A percentile compares a stretch with the other conserved stretches of the same genome.
Conservation (phyloP, 2,888 invertebrate genomes). For the Andrena minutula region DNA sequence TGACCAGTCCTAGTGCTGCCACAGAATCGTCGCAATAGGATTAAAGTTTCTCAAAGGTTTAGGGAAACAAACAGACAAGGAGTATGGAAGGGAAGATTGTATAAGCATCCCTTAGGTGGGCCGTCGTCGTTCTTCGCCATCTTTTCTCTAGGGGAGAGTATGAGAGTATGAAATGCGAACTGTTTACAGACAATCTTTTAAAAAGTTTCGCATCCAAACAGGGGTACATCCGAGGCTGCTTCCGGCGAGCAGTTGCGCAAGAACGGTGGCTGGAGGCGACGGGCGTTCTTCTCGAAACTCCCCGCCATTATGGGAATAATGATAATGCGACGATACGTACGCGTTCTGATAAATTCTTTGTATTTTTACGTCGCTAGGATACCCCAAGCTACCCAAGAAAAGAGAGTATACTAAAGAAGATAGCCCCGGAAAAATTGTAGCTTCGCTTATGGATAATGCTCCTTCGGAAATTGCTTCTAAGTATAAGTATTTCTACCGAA, state of each 20-base stretch:
- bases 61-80: conserved; percentile 33
- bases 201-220: conserved; percentile 74
- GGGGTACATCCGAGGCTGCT: conserved; percentile 28
- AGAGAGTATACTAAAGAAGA: background rate
- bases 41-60: conserved; percentile 27
- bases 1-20: background rate
- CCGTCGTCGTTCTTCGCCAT: conserved; percentile 1
- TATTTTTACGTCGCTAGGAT: background rate
- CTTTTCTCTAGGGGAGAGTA: conserved; percentile 22
- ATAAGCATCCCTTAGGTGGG: conserved; percentile 14
- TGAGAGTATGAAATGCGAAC: conserved; percentile 47
- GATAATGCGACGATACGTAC: conserved; percentile 37
- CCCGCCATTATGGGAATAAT: conserved; percentile 35
- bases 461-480: background rate
- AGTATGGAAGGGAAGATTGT: conserved; percentile 28
- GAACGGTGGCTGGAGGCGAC: conserved; percentile 13
- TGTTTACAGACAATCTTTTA: conserved; percentile 76
- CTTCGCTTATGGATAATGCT: background rate
- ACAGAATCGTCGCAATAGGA: conserved; percentile 13
- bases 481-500: no score
- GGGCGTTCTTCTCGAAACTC: conserved; percentile 27
- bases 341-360: conserved; percentile 7
- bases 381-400: background rate
- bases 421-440: background rate
- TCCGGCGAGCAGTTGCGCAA: conserved; percentile 34